Evolutionary conservation across 2,888 invertebrate genomes (phyloP), one percentile per base, ranked within the genome.

Genomic region (Catocala sponsa): DNA sequence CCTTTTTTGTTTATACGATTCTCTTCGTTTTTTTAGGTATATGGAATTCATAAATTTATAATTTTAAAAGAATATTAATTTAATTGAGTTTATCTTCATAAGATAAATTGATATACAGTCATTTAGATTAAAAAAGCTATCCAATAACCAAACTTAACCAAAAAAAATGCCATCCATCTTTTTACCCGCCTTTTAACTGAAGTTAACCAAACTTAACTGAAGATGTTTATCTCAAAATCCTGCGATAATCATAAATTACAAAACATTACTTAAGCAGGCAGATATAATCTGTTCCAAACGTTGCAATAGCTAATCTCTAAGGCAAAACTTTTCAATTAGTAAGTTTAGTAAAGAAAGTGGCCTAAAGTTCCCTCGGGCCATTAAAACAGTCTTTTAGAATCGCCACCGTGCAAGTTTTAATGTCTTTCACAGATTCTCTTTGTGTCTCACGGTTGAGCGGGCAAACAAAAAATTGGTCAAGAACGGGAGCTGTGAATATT

Each of bases 351-450:
- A 74, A 71, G 73, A 79, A 76, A 76, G 52, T 65, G 70, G 72
- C 60, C 33, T 57, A 59, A 68, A 80, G 67, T 72, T 80, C 59
- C 61, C 65, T 63, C 56, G 49, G 38, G 59, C 84, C 80, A 84
- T 87, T 88, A 85, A 84, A 86, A 54, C 63, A 62, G 78, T 82
- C 78, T 80, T 77, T 73, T 67, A 80, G 75, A 83, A 84, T 85
- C 80, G 81, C 76, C 76, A 79, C 79, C 82, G 82, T 82, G 81
- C 83, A 90, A 91, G 85, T 91, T 91, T 91, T 90, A 90, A 91
- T 90, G 90, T 89, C 84, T 85, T 86, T 76, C 68, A 73, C 64
- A 76, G 81, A 81, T 84, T 81, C 81, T 82, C 87, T 88, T 88
- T 86, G 85, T 87, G 82, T 81, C 75, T 55, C 67, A 78, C 72